Conservation (phyloP, 2,113 vertebrate genomes). For the Marcusenius ussheri region DNA sequence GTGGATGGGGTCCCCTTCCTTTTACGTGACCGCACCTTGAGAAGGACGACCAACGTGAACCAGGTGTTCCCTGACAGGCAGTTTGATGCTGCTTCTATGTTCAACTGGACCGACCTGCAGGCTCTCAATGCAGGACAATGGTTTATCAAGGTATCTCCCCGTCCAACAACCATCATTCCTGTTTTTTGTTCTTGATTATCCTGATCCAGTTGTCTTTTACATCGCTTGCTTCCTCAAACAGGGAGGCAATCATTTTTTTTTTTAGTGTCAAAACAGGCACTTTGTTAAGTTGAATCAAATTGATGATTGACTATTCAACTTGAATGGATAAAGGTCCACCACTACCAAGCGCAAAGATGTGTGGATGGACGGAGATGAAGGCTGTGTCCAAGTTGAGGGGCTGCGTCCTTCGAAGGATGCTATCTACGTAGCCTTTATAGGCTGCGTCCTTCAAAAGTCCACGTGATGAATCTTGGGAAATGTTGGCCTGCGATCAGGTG, state of each 20-base stretch:
- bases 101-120: slow-evolving; percentile 89
- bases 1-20: slow-evolving; percentile 87
- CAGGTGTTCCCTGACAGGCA: slow-evolving; percentile 70
- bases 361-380: not conserved
- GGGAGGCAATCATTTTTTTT: not conserved
- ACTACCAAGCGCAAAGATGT: not conserved
- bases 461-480: not conserved
- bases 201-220: not conserved
- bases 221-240: not conserved
- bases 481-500: not conserved
- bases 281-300: not conserved
- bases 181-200: not conserved
- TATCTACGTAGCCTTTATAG: not conserved
- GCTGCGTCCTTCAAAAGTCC: not conserved
- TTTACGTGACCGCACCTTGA: slow-evolving; percentile 75
- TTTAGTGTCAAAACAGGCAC: not conserved
- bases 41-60: slow-evolving; percentile 79
- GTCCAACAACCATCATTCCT: not conserved
- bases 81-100: slow-evolving; percentile 62
- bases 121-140: slow-evolving; percentile 84
- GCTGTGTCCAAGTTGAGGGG: not conserved
- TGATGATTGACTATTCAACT: not conserved
- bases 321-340: not conserved
- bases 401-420: not conserved
- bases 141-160: slow-evolving; percentile 77